Conservation (phyloP, 2,797 vertebrate genomes). For the Neostethus bicornis region DNA sequence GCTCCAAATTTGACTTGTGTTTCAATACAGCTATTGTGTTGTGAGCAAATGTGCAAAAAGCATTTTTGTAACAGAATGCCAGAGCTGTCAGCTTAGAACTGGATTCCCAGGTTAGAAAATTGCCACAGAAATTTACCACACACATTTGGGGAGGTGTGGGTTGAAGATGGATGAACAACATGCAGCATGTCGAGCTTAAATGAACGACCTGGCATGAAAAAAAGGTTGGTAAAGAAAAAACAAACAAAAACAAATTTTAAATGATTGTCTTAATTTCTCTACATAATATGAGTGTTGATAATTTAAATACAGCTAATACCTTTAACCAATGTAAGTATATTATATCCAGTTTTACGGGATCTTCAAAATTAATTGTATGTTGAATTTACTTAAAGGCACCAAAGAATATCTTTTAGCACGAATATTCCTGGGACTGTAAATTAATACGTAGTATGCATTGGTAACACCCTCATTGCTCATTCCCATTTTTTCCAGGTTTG, state of each 20-base stretch:
- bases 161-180: background rate
- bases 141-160: too few relatives aligned
- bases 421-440: too few relatives aligned
- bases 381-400: too few relatives aligned
- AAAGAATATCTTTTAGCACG: too few relatives aligned
- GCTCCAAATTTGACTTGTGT: background rate
- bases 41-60: background rate
- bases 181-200: background rate
- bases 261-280: too few relatives aligned
- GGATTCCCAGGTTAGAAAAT: background rate
- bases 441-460: too few relatives aligned
- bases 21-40: background rate
- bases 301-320: background rate
- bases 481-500: too few relatives aligned
- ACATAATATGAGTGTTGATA: background rate
- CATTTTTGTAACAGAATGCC: background rate
- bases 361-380: background rate
- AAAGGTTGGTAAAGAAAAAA: constrained; percentile 8
- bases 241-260: too few relatives aligned
- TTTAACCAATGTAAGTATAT: background rate
- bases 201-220: background rate
- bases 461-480: too few relatives aligned
- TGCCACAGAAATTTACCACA: background rate
- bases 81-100: background rate
- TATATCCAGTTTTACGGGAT: background rate